Conservation (phyloP, 1,140 invertebrate genomes). For the Musca vetustissima region DNA sequence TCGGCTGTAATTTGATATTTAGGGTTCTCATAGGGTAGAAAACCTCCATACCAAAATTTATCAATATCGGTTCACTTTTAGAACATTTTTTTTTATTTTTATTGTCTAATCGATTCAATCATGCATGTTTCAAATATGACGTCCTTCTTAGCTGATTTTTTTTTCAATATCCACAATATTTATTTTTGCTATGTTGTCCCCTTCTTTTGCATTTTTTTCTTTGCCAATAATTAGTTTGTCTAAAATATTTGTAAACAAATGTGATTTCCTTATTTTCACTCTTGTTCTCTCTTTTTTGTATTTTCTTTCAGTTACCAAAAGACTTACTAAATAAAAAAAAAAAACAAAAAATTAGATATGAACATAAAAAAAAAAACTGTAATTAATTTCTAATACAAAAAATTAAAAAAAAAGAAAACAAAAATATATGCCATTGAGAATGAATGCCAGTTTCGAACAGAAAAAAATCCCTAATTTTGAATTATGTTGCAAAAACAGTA, state of each 20-base stretch:
- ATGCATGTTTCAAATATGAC: no score
- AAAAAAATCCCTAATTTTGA: not conserved
- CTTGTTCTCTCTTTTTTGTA: conserved; percentile 6
- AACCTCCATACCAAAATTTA: no score
- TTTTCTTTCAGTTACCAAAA: conserved; percentile 23
- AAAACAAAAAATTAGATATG: conserved; percentile 15
- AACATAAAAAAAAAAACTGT: not conserved
- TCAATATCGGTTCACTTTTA: no score
- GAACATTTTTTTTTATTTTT: no score
- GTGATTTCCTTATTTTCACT: not conserved
- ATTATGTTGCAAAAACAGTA: not conserved
- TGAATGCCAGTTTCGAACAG: not conserved
- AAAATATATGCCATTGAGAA: not conserved
- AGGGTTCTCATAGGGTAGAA: no score
- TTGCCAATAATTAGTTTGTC: no score
- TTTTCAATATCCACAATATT: no score
- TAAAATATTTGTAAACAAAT: not conserved
- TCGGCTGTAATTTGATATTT: no score
- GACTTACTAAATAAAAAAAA: conserved; percentile 23
- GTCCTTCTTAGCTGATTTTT: no score
- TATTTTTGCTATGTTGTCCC: no score
- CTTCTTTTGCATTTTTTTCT: no score
- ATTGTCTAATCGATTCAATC: no score
- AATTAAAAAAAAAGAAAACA: not conserved
- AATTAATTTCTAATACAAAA: not conserved